A percentile compares a stretch with the other conserved stretches of the same genome.
phyloP scores from a whole-genome alignment of 2,113 vertebrate species.

The Cathartes aura region DNA sequence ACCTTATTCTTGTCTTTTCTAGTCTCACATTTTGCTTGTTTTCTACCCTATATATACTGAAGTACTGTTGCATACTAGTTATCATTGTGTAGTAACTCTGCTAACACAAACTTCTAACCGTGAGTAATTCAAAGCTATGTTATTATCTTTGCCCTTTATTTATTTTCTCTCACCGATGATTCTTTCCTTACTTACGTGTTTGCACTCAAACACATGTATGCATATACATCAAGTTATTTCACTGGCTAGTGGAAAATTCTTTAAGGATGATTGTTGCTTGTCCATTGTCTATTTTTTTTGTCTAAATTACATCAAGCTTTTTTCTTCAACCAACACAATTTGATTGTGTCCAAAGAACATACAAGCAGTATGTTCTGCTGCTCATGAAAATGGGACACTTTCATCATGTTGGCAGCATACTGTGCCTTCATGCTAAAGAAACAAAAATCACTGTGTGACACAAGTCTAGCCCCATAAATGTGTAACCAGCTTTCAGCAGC shows the following conservation, averaged over 20 bases:
- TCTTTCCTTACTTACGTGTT: neutral
- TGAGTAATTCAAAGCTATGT: neutral
- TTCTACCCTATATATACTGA: neutral
- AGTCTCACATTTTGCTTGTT: neutral
- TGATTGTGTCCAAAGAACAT: neutral
- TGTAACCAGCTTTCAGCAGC: neutral
- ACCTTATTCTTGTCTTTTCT: neutral
- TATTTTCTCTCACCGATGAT: neutral
- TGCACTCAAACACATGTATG: neutral
- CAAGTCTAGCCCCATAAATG: neutral
- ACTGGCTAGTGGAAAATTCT: neutral
- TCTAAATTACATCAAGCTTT: neutral
- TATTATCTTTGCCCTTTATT: neutral
- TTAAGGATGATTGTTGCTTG: neutral
- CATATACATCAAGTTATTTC: neutral
- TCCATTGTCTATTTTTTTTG: neutral
- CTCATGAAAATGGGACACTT: neutral
- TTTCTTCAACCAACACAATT: neutral
- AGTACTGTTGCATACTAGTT: neutral
- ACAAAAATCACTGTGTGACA: neutral
- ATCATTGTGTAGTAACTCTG: neutral
- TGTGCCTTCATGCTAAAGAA: neutral
- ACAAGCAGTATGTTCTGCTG: neutral
- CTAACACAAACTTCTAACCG: neutral
- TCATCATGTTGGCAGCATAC: neutral